Evolutionary conservation across 1,140 invertebrate species (phyloP).

Genomic region (Plutomurus gul): DNA sequence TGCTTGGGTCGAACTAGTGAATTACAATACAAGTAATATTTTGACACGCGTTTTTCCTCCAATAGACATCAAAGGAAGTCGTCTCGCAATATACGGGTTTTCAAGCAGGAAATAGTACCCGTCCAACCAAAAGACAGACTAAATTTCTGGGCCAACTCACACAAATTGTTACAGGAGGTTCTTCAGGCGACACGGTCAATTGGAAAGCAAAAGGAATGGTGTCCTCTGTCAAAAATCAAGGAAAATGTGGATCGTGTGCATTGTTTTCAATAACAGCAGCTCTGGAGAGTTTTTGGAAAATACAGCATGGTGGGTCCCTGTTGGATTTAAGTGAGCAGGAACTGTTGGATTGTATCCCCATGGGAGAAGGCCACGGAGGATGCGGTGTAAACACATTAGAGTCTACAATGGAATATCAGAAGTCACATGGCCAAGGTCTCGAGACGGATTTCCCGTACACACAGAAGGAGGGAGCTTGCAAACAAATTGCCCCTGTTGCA

Average conservation of each 20-base stretch:
- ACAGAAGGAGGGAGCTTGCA: background rate
- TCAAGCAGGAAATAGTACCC: too few relatives aligned
- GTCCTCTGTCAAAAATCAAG: background rate
- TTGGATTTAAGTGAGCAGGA: conserved; percentile 39
- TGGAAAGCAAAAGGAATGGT: background rate
- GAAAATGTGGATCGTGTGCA: background rate
- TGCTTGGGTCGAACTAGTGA: too few relatives aligned
- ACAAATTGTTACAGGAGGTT: background rate
- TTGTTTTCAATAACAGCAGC: background rate
- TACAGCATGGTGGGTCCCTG: background rate
- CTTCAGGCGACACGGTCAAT: background rate
- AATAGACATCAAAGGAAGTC: too few relatives aligned
- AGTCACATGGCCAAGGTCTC: background rate
- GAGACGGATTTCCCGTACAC: background rate
- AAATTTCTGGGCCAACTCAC: background rate
- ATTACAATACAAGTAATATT: too few relatives aligned
- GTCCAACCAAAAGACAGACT: background rate
- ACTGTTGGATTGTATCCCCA: conserved; percentile 31
- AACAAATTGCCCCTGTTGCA: background rate
- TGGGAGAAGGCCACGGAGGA: conserved; percentile 28
- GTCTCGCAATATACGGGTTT: too few relatives aligned
- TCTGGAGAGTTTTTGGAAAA: background rate
- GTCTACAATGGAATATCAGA: background rate
- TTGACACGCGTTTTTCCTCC: too few relatives aligned
- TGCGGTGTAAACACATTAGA: background rate